phyloP scores from a whole-genome alignment of 2,888 invertebrate genomes.

The Nysson spinosus region DNA sequence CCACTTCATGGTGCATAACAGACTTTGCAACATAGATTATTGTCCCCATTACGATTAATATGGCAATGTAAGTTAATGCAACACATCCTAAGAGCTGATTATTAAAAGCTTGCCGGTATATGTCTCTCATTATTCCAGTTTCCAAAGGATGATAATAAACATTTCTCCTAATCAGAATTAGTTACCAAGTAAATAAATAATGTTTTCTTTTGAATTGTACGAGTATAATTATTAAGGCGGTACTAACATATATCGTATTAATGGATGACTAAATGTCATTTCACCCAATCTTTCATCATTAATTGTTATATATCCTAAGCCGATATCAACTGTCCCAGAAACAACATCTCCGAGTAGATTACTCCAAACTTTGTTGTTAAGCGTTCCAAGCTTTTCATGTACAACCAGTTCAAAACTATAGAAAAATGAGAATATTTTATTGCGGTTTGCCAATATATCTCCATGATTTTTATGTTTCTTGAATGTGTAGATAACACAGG shows the following conservation, averaged over 20 bases:
- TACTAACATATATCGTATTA: constrained; percentile 82
- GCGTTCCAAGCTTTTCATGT: constrained; percentile 72
- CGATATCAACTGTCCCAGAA: constrained; percentile 80
- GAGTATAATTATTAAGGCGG: not conserved
- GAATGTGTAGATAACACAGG: too few relatives aligned
- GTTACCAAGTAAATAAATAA: too few relatives aligned
- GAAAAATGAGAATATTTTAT: constrained; percentile 8
- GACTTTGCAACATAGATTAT: constrained; percentile 76
- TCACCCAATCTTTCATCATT: constrained; percentile 79
- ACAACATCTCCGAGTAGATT: constrained; percentile 81
- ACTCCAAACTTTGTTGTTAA: constrained; percentile 81
- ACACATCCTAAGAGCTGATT: constrained; percentile 80
- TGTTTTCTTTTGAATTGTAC: not conserved
- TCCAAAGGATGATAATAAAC: constrained; percentile 83
- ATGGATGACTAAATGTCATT: constrained; percentile 82
- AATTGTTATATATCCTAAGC: constrained; percentile 81
- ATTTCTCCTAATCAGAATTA: constrained; percentile 79
- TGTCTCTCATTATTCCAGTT: constrained; percentile 81
- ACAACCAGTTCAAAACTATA: constrained; percentile 66
- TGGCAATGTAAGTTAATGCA: constrained; percentile 78
- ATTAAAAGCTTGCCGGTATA: constrained; percentile 82
- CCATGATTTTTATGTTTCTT: not conserved
- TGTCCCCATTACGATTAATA: constrained; percentile 78
- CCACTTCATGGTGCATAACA: constrained; percentile 70
- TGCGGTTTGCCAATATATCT: too few relatives aligned